A percentile compares a stretch with the other conserved stretches of the same genome.
These are phyloP conservation scores for Autographa gamma DNA, from an alignment of 2,888 invertebrate genomes.

Conservation along the genomic window DNA sequence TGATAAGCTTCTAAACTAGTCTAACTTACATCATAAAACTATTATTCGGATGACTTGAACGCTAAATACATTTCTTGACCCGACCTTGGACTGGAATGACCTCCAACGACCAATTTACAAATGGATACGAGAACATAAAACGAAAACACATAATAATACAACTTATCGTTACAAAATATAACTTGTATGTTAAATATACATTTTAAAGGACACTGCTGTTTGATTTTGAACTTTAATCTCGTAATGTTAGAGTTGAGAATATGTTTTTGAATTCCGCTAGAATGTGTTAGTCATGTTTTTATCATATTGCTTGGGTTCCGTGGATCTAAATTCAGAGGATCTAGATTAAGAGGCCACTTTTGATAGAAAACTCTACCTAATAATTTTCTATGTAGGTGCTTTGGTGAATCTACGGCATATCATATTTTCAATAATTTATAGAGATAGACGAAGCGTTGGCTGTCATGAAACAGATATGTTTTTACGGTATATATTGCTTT, in stretches of 20 bases:
- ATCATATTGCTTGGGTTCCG: not conserved
- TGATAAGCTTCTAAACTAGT: not conserved
- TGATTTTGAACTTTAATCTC: not conserved
- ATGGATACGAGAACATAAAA: conserved; percentile 18
- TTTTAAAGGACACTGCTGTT: not conserved
- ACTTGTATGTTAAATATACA: not conserved
- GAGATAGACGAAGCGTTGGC: no score
- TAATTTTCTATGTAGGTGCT: not conserved
- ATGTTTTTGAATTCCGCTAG: not conserved
- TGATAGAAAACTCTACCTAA: not conserved
- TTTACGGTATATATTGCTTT: no score
- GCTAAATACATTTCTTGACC: not conserved
- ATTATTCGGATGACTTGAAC: not conserved
- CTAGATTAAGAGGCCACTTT: no score
- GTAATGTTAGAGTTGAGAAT: not conserved
- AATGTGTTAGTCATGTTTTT: conserved; percentile 5
- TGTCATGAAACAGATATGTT: no score
- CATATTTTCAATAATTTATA: no score
- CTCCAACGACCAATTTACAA: conserved; percentile 29
- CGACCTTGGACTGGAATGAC: conserved; percentile 4
- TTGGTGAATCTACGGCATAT: no score
- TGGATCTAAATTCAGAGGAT: not conserved
- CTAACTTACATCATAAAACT: not conserved
- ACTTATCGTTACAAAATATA: not conserved
- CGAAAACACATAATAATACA: conserved; percentile 2